Percentiles rank a stretch among this genome's conserved stretches.
Evolutionary conservation across 2,797 vertebrate genomes (phyloP).

Genomic region (Melopsittacus undulatus): DNA sequence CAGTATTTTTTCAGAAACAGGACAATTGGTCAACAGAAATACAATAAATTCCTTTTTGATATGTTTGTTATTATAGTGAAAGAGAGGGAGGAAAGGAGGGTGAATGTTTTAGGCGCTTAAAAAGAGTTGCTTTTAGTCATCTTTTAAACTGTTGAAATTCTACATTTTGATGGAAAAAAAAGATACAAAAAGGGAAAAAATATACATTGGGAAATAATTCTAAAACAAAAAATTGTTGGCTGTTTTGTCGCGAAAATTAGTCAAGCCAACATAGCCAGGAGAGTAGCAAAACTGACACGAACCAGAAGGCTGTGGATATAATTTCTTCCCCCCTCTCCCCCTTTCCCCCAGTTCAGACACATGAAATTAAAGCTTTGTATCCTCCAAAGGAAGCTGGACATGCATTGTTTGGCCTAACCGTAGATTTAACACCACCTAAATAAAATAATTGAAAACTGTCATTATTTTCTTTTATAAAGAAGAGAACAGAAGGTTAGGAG

Average conservation of each 20-base stretch:
- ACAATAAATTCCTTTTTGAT: neutral
- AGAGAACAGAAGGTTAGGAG: neutral
- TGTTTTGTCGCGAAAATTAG: neutral
- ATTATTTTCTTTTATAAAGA: neutral
- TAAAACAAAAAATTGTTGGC: neutral
- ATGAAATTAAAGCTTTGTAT: neutral
- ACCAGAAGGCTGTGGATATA: neutral
- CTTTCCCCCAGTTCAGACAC: neutral
- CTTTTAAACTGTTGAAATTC: neutral
- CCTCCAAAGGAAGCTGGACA: neutral
- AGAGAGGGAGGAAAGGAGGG: neutral
- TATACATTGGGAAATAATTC: neutral
- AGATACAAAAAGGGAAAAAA: neutral
- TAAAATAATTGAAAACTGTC: neutral
- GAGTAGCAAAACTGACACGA: neutral
- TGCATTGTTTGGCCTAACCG: neutral
- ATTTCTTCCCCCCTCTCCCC: neutral
- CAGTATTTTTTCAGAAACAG: neutral
- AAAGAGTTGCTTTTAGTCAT: neutral
- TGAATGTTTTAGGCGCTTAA: neutral
- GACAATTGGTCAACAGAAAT: neutral
- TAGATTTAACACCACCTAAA: neutral
- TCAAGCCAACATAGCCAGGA: neutral
- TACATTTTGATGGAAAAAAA: neutral
- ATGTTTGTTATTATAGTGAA: neutral